A percentile compares a stretch with the other conserved stretches of the same genome.
These are phyloP conservation scores for Catostylus mosaicus DNA, from an alignment of 30 jellyfish, hydroid and myxozoan species.

Conservation along the genomic window DNA sequence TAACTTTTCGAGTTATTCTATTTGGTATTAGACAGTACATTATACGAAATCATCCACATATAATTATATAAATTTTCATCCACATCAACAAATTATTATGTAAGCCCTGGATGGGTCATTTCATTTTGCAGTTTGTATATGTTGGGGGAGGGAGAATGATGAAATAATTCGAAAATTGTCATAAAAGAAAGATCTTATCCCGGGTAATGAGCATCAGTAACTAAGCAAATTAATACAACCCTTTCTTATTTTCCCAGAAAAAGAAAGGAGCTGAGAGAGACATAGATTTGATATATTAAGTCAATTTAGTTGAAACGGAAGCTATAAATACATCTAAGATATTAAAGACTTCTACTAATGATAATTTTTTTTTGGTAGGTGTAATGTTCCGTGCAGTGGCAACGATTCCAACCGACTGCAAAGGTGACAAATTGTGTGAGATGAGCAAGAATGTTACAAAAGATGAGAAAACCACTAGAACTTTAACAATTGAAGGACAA, in stretches of 20 bases:
- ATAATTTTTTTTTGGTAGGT: conserved; percentile 45
- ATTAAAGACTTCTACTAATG: neutral
- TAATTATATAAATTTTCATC: too few relatives aligned
- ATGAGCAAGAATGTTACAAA: conserved; percentile 69
- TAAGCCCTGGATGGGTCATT: neutral
- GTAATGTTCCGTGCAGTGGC: conserved; percentile 67
- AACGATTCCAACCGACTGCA: conserved; percentile 83
- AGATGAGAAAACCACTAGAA: conserved; percentile 42
- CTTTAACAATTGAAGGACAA: conserved; percentile 44
- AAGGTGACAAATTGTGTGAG: conserved; percentile 76
- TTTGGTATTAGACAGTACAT: too few relatives aligned
- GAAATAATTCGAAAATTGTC: neutral
- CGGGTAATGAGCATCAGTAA: neutral
- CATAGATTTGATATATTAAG: too few relatives aligned
- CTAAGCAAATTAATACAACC: too few relatives aligned
- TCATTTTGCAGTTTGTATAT: neutral
- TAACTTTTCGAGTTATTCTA: too few relatives aligned
- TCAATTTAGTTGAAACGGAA: neutral
- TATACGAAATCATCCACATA: neutral
- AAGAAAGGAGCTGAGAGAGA: too few relatives aligned
- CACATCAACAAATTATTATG: too few relatives aligned
- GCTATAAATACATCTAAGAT: neutral
- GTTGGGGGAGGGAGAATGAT: too few relatives aligned
- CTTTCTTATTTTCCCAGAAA: too few relatives aligned
- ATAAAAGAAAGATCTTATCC: neutral